These are phyloP conservation scores for Indicator indicator DNA, from an alignment of 2,113 vertebrate genomes.

Conservation along the genomic window DNA sequence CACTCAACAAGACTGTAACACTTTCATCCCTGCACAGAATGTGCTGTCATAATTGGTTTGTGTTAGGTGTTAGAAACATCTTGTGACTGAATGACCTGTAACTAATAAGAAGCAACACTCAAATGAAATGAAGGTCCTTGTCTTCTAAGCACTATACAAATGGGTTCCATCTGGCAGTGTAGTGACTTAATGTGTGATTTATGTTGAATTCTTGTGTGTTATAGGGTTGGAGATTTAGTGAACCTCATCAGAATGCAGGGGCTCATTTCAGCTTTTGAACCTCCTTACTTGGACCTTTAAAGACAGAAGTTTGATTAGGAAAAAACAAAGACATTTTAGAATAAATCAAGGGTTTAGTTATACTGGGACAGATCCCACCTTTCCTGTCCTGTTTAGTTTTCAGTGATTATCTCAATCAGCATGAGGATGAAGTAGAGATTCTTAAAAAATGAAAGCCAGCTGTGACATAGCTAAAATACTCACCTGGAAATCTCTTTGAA, in stretches of 20 bases:
- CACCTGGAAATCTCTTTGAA: not conserved
- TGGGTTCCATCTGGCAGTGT: conserved; percentile 48
- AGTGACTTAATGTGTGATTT: conserved; percentile 22
- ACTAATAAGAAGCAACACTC: conserved; percentile 10
- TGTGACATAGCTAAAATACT: not conserved
- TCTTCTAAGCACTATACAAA: conserved; percentile 26
- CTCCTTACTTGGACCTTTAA: not conserved
- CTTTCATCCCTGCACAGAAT: not conserved
- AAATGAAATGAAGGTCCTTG: conserved; percentile 7
- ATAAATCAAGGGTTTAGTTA: not conserved
- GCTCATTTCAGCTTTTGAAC: not conserved
- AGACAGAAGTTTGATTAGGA: not conserved
- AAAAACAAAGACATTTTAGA: not conserved
- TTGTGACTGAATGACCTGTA: conserved; percentile 38
- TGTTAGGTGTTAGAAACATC: conserved; percentile 8
- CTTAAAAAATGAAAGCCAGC: not conserved
- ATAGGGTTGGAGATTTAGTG: not conserved
- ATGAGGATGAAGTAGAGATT: not conserved
- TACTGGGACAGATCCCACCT: rapidly evolving
- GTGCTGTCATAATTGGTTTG: not conserved
- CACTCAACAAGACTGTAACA: not conserved
- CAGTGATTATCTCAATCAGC: not conserved
- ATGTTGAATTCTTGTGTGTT: not conserved
- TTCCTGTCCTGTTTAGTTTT: not conserved
- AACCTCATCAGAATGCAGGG: not conserved